Conservation (phyloP, 2,113 vertebrate genomes). For the Lanius collurio region DNA sequence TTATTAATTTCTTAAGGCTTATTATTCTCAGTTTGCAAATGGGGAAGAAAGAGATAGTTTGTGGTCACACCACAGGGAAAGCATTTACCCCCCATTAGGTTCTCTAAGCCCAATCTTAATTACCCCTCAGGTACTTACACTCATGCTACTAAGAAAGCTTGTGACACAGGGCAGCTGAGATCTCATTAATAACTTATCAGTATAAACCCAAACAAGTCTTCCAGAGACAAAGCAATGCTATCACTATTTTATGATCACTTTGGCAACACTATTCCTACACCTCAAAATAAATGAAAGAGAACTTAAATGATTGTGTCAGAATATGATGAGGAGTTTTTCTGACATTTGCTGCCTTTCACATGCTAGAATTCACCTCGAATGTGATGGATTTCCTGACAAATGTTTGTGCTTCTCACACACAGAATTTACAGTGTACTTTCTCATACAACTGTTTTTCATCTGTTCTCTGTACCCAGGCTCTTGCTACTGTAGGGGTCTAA, state of each 20-base stretch:
- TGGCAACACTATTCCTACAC: neutral
- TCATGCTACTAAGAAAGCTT: slow-evolving; percentile 24
- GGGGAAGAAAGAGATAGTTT: neutral
- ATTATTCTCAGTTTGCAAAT: slow-evolving; percentile 18
- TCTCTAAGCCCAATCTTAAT: slow-evolving; percentile 28
- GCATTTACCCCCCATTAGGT: slow-evolving; percentile 46
- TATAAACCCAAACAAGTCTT: neutral
- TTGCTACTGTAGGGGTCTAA: neutral
- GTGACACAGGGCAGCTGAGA: neutral
- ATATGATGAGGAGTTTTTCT: neutral
- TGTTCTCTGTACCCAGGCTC: neutral
- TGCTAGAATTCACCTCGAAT: neutral
- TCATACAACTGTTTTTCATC: neutral
- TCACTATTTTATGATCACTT: neutral
- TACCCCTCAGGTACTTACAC: neutral
- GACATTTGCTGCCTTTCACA: neutral
- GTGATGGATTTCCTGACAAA: neutral
- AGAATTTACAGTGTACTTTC: neutral
- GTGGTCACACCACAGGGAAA: slow-evolving; percentile 31
- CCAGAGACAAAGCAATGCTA: neutral
- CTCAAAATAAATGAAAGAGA: neutral
- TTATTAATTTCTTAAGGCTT: slow-evolving; percentile 23
- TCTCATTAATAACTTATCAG: slow-evolving; percentile 38
- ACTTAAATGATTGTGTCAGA: neutral
- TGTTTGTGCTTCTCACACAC: neutral